Percentiles rank a stretch among this genome's conserved stretches.
These are phyloP conservation scores for Acanthopleura granulata DNA, from an alignment of 2,888 invertebrate species.

Conservation along the genomic window DNA sequence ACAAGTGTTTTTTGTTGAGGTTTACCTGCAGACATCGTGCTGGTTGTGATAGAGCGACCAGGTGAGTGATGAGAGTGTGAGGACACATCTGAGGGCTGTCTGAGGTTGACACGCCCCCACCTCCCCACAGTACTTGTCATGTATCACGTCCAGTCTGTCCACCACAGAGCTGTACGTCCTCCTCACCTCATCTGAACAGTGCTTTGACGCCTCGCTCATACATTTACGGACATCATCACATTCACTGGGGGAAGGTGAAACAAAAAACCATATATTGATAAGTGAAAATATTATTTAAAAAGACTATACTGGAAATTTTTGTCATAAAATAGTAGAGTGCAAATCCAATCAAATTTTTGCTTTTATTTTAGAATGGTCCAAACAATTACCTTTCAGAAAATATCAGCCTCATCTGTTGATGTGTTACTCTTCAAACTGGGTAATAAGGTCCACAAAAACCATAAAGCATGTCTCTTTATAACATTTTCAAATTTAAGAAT, in stretches of 20 bases:
- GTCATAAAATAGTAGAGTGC: no score
- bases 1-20: no score
- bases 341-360: no score
- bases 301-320: no score
- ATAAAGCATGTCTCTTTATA: no score
- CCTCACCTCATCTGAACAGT: not conserved
- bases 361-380: no score
- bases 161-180: not conserved
- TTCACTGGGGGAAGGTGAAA: not conserved
- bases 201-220: not conserved
- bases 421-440: no score
- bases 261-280: not conserved
- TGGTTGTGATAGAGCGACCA: not conserved
- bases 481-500: no score
- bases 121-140: not conserved
- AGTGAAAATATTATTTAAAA: no score
- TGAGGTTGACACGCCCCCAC: not conserved
- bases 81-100: constrained; percentile 7
- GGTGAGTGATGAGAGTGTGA: not conserved
- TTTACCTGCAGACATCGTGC: not conserved
- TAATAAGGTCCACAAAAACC: no score
- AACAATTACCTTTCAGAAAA: no score
- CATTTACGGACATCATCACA: not conserved
- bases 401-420: no score
- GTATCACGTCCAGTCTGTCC: not conserved